Evolutionary conservation across 2,113 vertebrate genomes (phyloP), one percentile per base, ranked within the genome.

Genomic region (Oryzias celebensis): DNA sequence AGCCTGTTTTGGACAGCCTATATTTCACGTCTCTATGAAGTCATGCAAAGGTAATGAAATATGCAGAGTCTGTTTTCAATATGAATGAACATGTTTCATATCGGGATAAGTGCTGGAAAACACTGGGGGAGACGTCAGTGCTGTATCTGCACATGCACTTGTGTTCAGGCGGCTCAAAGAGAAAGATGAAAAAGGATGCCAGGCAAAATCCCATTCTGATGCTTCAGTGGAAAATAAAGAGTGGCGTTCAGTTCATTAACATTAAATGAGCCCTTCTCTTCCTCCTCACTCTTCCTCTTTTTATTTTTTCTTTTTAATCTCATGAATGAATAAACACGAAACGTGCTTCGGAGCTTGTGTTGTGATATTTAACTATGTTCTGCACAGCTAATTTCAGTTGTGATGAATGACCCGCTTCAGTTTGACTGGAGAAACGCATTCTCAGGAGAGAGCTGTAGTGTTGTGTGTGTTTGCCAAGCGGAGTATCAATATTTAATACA

Each of bases 401-500:
- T 77, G 77, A 74, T 65, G 59, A 82, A 59, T 71, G 66, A 65
- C 65, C 80, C 65, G 71, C 41, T 82, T 84, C 31, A 28, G 23
- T 47, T 71, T 31, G 50, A 61, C 64, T 69, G 41, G 59, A 78
- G 58, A 68, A 68, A 31, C 43, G 58, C 36, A 58, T 48, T 77
- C 54, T 66, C 62, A 41, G 7, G 59, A 78, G 68, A 15, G 24
- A 43, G 49, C 36, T 43, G 31, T n/a, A 10, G 22, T 14, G 22
- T 51, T 36, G 43, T 42, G 18, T 51, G 48, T 62, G 59, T 65
- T 52, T 50, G n/a, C 47, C 51, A 52, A 62, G 64, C 62, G 59
- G 23, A 45, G 28, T 73, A 81, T 84, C 60, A 78, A 81, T 80
- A 79, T 52, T 76, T 78, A 47, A 81, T 68, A 56, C 22, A 52